Conservation (phyloP, 2,797 vertebrate genomes). For the Cyclura pinguis region DNA sequence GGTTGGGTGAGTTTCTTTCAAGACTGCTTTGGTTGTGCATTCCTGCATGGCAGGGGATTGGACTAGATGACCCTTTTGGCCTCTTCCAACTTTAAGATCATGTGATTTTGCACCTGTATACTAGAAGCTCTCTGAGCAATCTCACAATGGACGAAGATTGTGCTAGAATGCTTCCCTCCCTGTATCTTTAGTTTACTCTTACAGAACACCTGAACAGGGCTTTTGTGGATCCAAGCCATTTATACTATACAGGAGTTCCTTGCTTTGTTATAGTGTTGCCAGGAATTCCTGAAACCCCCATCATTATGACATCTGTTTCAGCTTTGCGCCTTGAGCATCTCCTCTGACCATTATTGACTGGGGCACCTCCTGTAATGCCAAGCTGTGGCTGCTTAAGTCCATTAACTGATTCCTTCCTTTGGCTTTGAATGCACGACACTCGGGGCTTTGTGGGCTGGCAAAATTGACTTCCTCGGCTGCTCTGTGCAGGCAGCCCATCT, state of each 20-base stretch:
- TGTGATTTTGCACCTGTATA: too few species aligned
- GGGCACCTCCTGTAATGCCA: not conserved
- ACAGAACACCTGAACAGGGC: too few species aligned
- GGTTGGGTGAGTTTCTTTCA: too few species aligned
- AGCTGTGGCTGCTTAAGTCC: constrained; percentile 3
- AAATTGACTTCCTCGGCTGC: constrained; percentile 28
- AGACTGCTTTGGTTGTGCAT: too few species aligned
- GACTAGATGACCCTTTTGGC: too few species aligned
- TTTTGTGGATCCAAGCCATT: not conserved
- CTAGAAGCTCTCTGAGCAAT: too few species aligned
- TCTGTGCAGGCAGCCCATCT: constrained; percentile 43
- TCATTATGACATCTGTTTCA: not conserved
- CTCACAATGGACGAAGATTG: too few species aligned
- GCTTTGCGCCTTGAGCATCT: constrained; percentile 28
- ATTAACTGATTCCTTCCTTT: constrained; percentile 49
- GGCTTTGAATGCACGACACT: constrained; percentile 41
- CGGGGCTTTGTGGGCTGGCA: constrained; percentile 30
- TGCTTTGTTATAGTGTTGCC: too few species aligned
- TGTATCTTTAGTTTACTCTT: too few species aligned
- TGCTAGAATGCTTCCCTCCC: too few species aligned
- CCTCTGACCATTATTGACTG: constrained; percentile 34
- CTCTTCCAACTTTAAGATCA: too few species aligned
- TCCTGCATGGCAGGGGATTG: too few species aligned
- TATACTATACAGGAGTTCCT: not conserved
- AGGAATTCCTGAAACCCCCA: not conserved